A percentile compares a stretch with the other conserved stretches of the same genome.
These are phyloP conservation scores for Anableps anableps DNA, from an alignment of 2,797 vertebrate genomes.

Conservation along the genomic window DNA sequence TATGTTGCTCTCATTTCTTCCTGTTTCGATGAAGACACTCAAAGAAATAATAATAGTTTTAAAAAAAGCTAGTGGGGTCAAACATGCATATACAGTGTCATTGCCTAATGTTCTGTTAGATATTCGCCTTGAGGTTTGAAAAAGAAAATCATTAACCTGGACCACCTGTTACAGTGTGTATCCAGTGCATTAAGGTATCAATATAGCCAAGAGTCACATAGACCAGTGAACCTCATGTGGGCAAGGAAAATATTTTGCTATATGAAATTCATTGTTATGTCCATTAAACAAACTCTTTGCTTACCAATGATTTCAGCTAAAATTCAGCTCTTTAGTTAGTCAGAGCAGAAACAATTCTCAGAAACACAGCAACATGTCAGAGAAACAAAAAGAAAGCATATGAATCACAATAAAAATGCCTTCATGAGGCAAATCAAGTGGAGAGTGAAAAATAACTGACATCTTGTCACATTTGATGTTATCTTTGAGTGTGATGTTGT, in stretches of 20 bases:
- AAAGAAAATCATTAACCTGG: constrained; percentile 41
- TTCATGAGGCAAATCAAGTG: background rate
- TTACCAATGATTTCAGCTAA: background rate
- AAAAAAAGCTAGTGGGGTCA: constrained; percentile 22
- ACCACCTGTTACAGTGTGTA: constrained; percentile 35
- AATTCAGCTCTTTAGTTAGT: constrained; percentile 5
- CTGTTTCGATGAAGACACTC: background rate
- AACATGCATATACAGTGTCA: constrained; percentile 20
- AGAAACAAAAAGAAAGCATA: constrained; percentile 19
- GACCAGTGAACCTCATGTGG: constrained; percentile 1
- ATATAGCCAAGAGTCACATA: constrained; percentile 27
- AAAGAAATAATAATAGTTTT: background rate
- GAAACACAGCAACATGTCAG: constrained; percentile 10
- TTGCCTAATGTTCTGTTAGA: constrained; percentile 26
- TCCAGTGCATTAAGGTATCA: constrained; percentile 49
- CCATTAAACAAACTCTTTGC: constrained; percentile 8
- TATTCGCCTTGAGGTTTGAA: too few species aligned
- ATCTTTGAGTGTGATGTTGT: constrained; percentile 36
- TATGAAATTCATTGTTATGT: constrained; percentile 11
- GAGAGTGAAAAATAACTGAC: constrained; percentile 32
- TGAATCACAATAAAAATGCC: background rate
- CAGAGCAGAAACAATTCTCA: constrained; percentile 33
- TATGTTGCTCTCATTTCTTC: constrained; percentile 15
- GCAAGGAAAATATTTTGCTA: constrained; percentile 3
- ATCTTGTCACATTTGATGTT: constrained; percentile 26